Conservation (phyloP, 2,113 vertebrate species). For the Brachirus orientalis region DNA sequence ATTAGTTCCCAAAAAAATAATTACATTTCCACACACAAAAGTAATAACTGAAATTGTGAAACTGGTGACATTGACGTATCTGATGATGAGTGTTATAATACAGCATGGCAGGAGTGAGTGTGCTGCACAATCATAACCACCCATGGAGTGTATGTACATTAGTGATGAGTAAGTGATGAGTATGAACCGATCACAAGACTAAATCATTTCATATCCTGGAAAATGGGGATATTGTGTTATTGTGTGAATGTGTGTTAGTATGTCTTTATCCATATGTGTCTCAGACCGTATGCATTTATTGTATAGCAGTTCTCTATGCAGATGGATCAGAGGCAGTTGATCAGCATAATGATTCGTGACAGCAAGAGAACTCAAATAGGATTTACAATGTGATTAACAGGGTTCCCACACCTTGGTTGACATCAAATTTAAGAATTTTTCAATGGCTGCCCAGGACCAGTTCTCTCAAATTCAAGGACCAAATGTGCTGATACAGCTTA, state of each 20-base stretch:
- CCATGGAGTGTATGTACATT: slow-evolving; percentile 17
- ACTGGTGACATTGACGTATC: neutral
- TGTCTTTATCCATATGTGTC: slow-evolving; percentile 37
- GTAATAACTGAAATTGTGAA: neutral
- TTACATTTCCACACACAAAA: no score
- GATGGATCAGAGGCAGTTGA: slow-evolving; percentile 55
- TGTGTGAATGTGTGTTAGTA: slow-evolving; percentile 16
- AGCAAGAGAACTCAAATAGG: slow-evolving; percentile 45
- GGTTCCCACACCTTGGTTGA: no score
- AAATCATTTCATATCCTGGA: slow-evolving; percentile 35
- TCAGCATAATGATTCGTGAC: slow-evolving; percentile 42
- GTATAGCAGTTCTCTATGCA: slow-evolving; percentile 50
- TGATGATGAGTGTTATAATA: neutral
- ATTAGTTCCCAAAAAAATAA: no score
- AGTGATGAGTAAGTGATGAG: slow-evolving; percentile 9
- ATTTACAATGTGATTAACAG: slow-evolving; percentile 38
- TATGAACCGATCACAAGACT: slow-evolving; percentile 28
- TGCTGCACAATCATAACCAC: slow-evolving; percentile 6
- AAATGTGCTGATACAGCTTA: no score
- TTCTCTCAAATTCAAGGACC: no score
- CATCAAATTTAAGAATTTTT: no score
- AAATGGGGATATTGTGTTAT: slow-evolving; percentile 56
- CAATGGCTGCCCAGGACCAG: no score
- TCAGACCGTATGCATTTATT: slow-evolving; percentile 42
- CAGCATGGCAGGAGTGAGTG: neutral